Base-by-base conservation (phyloP, 2,113 vertebrate species). In the Gobiocypris rarus region DNA sequence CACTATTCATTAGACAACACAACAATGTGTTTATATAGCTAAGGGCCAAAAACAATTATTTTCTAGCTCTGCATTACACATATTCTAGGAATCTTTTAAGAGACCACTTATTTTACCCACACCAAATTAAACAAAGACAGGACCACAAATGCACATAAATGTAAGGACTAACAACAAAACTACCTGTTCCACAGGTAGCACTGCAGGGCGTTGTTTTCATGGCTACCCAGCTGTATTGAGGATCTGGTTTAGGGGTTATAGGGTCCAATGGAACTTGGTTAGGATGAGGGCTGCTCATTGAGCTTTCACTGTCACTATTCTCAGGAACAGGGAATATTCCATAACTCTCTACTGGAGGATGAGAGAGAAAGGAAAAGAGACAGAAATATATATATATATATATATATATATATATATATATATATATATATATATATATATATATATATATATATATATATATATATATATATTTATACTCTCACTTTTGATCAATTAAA, bases 111-210 rank as follows among this genome's bases (percentile, higher is more conserved):
- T 45, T 74, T 75, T 75, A 54, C 9, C 3, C 3, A 54, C 26
- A 31, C 15, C 8, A 22, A 54, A 75, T 75, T 6, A 38, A 69
- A 22, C 8, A 19, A 69, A 69, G 31, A 69, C 38, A 41, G 3
- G 10, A 22, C 9, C 34, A 22, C 34, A 67, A 67, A 67, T 19
- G 4, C 17, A 67, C 3, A 41, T 5, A 22, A 38, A 38, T 38
- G 65, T 41, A 41, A 41, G 9, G 31, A 5, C 11, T 71, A 28
- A 41, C 65, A 1, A 85, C 83, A 52, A 8, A 80, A 11, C 87
- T 82, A 94, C 93, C 93, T 41, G 83, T 87, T 34, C 93, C 93
- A 71, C 93, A 94, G 73, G 92, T 90, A 5, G 86, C 34, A 74
- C 91, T 94, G 91, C 93, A 94, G 45, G 84, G 84, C 3, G 87